Base-by-base conservation (phyloP, 92 coral and sea anemone genomes). In the Palythoa grandis region DNA sequence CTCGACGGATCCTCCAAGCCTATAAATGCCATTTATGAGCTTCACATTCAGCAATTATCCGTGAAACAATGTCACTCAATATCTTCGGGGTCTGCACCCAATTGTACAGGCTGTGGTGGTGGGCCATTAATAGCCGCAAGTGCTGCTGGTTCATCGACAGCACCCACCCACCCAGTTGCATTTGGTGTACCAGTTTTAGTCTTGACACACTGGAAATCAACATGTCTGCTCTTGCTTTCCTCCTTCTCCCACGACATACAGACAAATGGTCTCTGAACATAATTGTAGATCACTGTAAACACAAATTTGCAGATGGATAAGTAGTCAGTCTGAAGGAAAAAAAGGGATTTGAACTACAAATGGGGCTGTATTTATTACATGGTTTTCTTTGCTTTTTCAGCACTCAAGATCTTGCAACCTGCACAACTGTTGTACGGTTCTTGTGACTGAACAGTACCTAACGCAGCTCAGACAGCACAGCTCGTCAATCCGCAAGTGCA, bases 241-340 rank as follows among this genome's bases (percentile, higher is more conserved):
- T 97, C 99, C 61, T 97, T 97, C 84, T 97, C 99, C 99, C 99
- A 97, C 11, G 99, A 97, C 99, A 97, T 97, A 85, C 95, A 94
- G 22, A 97, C 96, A 76, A 97, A 97, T 20, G 99, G 99, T 39
- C 99, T 91, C 76, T 97, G 99, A 10, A 97, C 99, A 71, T 97
- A 97, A 91, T 93, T 97, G 93, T 95, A 95, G 65, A 97, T 97
- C 53, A 96, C 98, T 96, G 83, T 25, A 76, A 70, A 39, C 23
- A 56, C 4, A 78, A 60, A 69, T 7, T 25, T 1, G 17, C 1
- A 16, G 65, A 58, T 11, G 60, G 19, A 63, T 4, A 43, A 43
- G 9, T 43, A 43, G 50, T 43, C n/a, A n/a, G n/a, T 43, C 3
- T 43, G 7, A 43, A 5, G 9, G 50, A 43, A 43, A 43, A n/a